Base-by-base conservation (phyloP, 2,113 vertebrate species). In the Andinoacara biseriatus region DNA sequence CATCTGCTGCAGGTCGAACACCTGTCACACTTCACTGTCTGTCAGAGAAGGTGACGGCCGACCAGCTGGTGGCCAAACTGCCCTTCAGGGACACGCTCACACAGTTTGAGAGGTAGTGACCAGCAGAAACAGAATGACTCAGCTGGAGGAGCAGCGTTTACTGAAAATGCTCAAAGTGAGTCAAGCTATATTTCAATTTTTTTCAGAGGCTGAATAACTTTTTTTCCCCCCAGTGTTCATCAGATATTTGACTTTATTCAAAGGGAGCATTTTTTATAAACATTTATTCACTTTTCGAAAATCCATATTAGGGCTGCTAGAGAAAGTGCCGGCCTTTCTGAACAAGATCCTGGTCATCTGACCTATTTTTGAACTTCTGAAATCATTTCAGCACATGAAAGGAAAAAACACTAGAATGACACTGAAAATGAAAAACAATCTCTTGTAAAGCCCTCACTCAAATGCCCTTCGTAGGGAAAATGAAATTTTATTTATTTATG, bases 21-120 rank as follows among this genome's bases (percentile, higher is more conserved):
- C 90, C 88, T 90, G 85, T 90, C 89, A 89, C 85, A 60, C 78
- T 58, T 87, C 69, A 14, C 56, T 81, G 75, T 83, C 69, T 82
- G 77, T 81, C 87, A 74, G 31, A 1, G 29, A 24, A 77, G 83
- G 74, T 79, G 86, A 76, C 0, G 80, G 58, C 65, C n/a, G 35
- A 83, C 61, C 76, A 65, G 82, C 78, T 22, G 78, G 31, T 43
- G 80, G 82, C 40, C 60, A 60, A 74, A 52, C 49, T 76, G 76
- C 29, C 62, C 63, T 65, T 81, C 15, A 2, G 46, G 58, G 43
- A 26, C 18, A 14, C 80, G 43, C 56, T 67, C 26, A 57, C 67
- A 38, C 7, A 5, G n/a, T 81, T 72, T 46, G 24, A 24, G 60
- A 61, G 61, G 40, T 13, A 58, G 29, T 67, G 22, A 5, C 14